Percentiles rank a stretch among this genome's conserved stretches.
Conservation (phyloP, 2,888 invertebrate genomes). For the Strigamia crassipes region DNA sequence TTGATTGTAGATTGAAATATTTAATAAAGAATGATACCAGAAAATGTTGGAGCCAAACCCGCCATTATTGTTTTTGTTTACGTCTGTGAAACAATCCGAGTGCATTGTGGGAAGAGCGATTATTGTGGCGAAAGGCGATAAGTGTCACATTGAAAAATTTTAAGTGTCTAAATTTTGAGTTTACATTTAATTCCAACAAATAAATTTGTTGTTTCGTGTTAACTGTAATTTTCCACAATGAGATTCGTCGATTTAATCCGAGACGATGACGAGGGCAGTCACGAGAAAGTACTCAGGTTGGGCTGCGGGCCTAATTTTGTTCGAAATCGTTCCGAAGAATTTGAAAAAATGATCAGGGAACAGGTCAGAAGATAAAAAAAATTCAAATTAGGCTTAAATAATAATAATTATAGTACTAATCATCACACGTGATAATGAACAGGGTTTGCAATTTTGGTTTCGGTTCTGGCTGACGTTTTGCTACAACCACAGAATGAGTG, state of each 20-base stretch:
- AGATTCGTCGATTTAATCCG: not conserved
- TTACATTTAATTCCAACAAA: not conserved
- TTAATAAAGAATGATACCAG: not conserved
- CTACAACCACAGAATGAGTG: not conserved
- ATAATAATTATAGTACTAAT: not conserved
- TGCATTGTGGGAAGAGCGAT: not conserved
- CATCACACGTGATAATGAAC: not conserved
- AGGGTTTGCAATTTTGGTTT: conserved; percentile 7
- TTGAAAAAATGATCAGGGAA: not conserved
- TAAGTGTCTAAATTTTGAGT: conserved; percentile 3
- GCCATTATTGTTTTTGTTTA: too few species aligned
- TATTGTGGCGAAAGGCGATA: not conserved
- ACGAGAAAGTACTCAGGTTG: not conserved
- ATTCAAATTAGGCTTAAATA: not conserved
- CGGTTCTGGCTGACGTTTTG: not conserved
- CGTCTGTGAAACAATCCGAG: not conserved
- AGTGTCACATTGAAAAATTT: not conserved
- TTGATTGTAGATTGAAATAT: not conserved
- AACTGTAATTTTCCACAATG: not conserved
- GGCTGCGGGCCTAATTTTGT: conserved; percentile 12
- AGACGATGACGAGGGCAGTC: not conserved
- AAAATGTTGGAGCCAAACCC: too few species aligned
- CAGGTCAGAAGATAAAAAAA: too few species aligned
- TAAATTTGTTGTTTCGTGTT: not conserved
- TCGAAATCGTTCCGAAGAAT: not conserved